phyloP scores from a whole-genome alignment of 2,888 invertebrate genomes.

The Acanthosepion lycidas region DNA sequence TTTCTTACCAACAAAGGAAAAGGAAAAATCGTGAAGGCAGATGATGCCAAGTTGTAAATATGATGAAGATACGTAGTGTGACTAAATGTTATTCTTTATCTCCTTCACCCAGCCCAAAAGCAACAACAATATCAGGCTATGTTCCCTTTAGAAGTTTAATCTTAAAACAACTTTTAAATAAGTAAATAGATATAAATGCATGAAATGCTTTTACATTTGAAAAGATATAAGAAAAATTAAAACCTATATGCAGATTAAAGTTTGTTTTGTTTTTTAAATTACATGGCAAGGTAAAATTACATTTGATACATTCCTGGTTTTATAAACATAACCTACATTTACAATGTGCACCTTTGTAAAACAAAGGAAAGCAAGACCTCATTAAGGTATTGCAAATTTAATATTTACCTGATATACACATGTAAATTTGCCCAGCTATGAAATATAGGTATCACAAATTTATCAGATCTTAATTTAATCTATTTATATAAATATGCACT shows the following conservation, averaged over 20 bases:
- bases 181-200: constrained; percentile 33
- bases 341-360: not conserved
- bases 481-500: not conserved
- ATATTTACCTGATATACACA: not conserved
- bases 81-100: not conserved
- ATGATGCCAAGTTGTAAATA: not conserved
- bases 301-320: not conserved
- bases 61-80: not conserved
- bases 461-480: constrained; percentile 22
- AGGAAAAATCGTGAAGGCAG: not conserved
- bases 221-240: constrained; percentile 1
- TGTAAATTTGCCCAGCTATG: not conserved
- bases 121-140: not conserved
- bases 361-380: not conserved
- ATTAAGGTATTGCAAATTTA: constrained; percentile 23
- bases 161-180: not conserved
- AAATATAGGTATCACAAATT: not conserved
- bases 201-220: constrained; percentile 1
- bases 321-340: constrained; percentile 2
- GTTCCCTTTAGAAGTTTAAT: not conserved
- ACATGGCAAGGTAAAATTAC: not conserved
- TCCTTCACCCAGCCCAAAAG: not conserved
- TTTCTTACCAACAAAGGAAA: not conserved
- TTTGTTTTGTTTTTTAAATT: not conserved
- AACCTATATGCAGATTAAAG: not conserved